Evolutionary conservation across 2,888 invertebrate genomes (phyloP).

Genomic region (Acleris emargana): DNA sequence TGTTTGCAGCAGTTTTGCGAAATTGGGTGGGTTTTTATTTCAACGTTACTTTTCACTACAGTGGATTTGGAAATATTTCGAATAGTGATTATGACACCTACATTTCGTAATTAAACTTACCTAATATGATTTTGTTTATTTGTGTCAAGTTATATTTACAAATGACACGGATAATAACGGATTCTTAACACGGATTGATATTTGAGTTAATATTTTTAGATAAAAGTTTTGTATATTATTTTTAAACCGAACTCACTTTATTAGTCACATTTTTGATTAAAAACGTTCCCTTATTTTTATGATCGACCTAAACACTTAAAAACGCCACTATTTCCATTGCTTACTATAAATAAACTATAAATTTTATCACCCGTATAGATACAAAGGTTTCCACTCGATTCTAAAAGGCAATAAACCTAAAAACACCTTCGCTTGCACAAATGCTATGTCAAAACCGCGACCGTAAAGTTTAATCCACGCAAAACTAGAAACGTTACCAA

Average conservation of each 20-base stretch:
- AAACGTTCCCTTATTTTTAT: slow-evolving; percentile 1
- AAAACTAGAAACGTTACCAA: slow-evolving; percentile 67
- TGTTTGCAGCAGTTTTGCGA: background rate
- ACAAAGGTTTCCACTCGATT: slow-evolving; percentile 76
- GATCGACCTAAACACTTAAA: slow-evolving; percentile 10
- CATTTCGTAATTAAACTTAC: slow-evolving; percentile 3
- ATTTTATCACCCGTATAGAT: slow-evolving; percentile 65
- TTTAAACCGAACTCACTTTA: background rate
- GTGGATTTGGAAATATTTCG: background rate
- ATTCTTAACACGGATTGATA: no score
- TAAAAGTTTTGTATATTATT: no score
- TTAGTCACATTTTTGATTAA: slow-evolving; percentile 7
- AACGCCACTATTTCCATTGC: slow-evolving; percentile 2
- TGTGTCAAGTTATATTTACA: no score
- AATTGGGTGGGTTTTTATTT: background rate
- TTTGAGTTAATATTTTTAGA: no score
- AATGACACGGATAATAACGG: no score
- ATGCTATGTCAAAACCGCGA: slow-evolving; percentile 74
- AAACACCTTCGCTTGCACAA: slow-evolving; percentile 79
- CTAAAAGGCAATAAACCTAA: slow-evolving; percentile 76
- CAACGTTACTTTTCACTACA: background rate
- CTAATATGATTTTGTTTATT: background rate
- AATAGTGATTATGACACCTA: background rate
- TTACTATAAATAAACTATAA: slow-evolving; percentile 43
- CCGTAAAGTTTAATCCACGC: slow-evolving; percentile 68